Evolutionary conservation across 2,113 vertebrate genomes (phyloP).

Genomic region (Eudorcas thomsonii): DNA sequence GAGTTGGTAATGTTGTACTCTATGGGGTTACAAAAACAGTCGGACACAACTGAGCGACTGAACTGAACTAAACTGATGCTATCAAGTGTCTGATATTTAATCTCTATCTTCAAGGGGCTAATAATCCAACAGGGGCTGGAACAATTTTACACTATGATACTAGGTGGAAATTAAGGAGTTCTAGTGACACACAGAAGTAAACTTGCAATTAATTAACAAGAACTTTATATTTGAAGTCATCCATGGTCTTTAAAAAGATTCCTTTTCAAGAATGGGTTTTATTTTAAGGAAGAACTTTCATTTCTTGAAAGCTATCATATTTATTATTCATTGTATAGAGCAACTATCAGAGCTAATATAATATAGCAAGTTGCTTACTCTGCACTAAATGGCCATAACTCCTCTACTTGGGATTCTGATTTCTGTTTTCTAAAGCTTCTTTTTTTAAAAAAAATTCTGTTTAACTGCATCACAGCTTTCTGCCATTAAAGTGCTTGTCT

Average conservation of each 20-base stretch:
- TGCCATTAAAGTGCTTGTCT: constrained; percentile 16
- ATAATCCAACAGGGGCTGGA: not conserved
- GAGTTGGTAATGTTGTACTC: not conserved
- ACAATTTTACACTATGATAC: not conserved
- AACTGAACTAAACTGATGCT: not conserved
- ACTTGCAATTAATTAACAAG: not conserved
- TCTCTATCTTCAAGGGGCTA: not conserved
- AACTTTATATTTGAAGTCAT: not conserved
- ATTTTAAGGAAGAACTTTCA: not conserved
- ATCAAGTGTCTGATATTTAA: not conserved
- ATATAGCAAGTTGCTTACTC: not conserved
- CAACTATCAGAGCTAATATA: not conserved
- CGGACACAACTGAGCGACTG: not conserved
- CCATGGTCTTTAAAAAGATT: not conserved
- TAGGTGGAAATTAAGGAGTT: not conserved
- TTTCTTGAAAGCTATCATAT: not conserved
- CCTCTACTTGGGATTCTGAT: not conserved
- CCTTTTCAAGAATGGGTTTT: not conserved
- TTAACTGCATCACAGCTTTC: not conserved
- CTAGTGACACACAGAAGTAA: not conserved
- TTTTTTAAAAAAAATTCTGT: not conserved
- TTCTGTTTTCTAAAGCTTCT: not conserved
- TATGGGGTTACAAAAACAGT: not conserved
- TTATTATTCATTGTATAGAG: not conserved
- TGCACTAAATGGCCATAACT: not conserved